A percentile compares a stretch with the other conserved stretches of the same genome.
Evolutionary conservation across 2,113 vertebrate genomes (phyloP).

Genomic region (Tachysurus vachellii): DNA sequence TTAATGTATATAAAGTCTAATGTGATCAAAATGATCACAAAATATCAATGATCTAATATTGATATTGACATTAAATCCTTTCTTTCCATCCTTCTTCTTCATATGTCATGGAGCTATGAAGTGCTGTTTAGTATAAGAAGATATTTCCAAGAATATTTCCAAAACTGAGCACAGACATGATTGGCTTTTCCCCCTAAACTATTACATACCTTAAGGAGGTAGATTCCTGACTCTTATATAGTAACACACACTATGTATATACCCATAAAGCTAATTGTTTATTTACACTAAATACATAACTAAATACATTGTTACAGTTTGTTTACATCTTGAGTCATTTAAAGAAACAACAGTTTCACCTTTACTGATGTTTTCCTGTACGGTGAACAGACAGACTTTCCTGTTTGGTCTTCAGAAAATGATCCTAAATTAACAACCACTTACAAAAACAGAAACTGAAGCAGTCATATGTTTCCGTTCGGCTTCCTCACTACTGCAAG

Average conservation of each 20-base stretch:
- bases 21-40: neutral
- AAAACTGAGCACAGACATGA: neutral
- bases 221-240: no score
- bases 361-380: neutral
- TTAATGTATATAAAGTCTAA: neutral
- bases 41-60: neutral
- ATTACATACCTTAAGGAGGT: no score
- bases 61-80: neutral
- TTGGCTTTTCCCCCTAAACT: no score
- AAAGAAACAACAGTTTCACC: neutral
- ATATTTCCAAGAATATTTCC: neutral
- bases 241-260: no score
- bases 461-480: no score
- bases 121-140: neutral
- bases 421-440: neutral
- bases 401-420: neutral
- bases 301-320: neutral
- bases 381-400: neutral
- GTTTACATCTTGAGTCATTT: neutral
- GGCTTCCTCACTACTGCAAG: neutral
- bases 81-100: neutral
- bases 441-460: neutral
- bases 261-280: neutral
- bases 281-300: neutral
- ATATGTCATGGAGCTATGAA: neutral